Base-by-base conservation (phyloP, 2,113 vertebrate species). In the Pelecanoides urinatrix region DNA sequence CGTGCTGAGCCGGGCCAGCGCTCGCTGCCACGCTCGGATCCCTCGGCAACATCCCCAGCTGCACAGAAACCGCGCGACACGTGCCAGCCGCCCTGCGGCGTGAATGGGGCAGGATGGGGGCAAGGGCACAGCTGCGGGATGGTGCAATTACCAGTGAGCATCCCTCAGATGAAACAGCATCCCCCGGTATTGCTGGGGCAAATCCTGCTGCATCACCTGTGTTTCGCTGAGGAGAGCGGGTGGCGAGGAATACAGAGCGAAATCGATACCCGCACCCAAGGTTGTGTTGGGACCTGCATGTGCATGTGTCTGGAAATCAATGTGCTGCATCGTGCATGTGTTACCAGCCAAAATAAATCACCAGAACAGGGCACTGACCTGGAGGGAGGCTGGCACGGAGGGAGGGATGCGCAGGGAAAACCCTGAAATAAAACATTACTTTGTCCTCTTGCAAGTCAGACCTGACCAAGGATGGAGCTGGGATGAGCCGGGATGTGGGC, bases 301-400 rank as follows among this genome's bases (percentile, higher is more conserved):
- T 32, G 38, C 23, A 1, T 2, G 11, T 15, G 32, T 6, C 65
- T 53, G n/a, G 34, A 47, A 40, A 20, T 15, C 58, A 5, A 1
- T 2, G 18, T 3, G 2, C 40, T 53, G 23, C 59, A 34, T 44
- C 5, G 1, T 6, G 7, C 10, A 4, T 1, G 1, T 1, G 18
- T 32, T 25, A 20, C 29, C 21, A 2, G 44, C 42, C n/a, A n/a
- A 52, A 56, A 50, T 3, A 58, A 32, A 56, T 30, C 77, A 18
- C 21, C 18, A 36, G 44, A 27, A 27, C 25, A 7, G 16, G 34
- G 32, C 38, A 50, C 56, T 29, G 34, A 56, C 70, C 77, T 38
- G 52, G 32, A 44, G 30, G 18, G 30, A 45, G 10, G 29, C 38
- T 32, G 59, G 36, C 15, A 20, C 9, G 1, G 44, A 47, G 50